These are phyloP conservation scores for Xenopus borealis DNA, from an alignment of 2,113 vertebrate genomes.

Conservation along the genomic window DNA sequence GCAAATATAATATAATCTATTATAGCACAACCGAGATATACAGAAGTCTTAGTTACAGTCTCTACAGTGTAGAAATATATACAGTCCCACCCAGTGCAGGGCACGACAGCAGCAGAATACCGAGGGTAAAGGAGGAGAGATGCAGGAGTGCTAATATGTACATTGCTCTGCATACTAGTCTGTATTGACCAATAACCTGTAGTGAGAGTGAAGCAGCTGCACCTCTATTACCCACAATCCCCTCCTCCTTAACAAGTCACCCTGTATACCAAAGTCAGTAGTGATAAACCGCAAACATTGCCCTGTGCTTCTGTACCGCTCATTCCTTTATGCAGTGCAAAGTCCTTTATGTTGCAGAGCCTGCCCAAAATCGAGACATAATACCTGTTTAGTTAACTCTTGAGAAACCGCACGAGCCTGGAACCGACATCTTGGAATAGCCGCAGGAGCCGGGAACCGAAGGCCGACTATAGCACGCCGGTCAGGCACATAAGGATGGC, in stretches of 20 bases:
- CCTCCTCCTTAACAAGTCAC: neutral
- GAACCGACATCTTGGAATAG: too few species aligned
- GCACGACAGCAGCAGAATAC: conserved; percentile 55
- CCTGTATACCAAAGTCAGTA: conserved; percentile 19
- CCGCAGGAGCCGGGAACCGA: neutral
- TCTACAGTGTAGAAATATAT: conserved; percentile 38
- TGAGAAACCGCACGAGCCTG: neutral
- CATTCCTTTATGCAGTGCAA: too few species aligned
- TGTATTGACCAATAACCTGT: neutral
- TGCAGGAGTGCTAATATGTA: neutral
- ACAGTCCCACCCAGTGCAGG: conserved; percentile 59
- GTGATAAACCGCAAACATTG: neutral
- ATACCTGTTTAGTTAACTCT: neutral
- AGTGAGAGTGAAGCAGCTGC: neutral
- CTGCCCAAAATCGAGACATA: too few species aligned
- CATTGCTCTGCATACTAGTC: neutral
- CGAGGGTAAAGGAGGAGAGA: neutral
- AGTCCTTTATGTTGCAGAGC: too few species aligned
- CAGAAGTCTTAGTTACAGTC: conserved; percentile 42
- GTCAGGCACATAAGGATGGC: conserved; percentile 76
- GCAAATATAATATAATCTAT: conserved; percentile 60
- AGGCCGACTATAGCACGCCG: conserved; percentile 66
- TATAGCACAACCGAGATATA: conserved; percentile 51
- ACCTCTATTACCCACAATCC: neutral
- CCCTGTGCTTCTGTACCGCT: neutral